Evolutionary conservation across 2,888 invertebrate genomes (phyloP).

Genomic region (Spatulosminthurus flaviceps): DNA sequence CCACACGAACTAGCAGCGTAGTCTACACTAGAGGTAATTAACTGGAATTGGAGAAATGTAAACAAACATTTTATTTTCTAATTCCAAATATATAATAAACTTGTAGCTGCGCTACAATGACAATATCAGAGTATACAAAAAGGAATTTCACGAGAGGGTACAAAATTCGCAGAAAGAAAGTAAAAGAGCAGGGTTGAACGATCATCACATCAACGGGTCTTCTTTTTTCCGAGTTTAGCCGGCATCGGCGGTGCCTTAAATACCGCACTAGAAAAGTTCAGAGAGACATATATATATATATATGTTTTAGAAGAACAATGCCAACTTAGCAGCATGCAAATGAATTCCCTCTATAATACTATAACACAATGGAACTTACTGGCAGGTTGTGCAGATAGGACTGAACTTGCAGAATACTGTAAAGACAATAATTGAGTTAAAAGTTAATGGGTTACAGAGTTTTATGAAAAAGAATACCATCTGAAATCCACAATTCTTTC

Average conservation of each 20-base stretch:
- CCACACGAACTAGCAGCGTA: too few species aligned
- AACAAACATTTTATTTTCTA: neutral
- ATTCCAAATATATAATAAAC: neutral
- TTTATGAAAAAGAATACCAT: neutral
- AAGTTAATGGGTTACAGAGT: neutral
- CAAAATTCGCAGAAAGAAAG: neutral
- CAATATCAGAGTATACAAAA: too few species aligned
- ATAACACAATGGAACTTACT: slow-evolving; percentile 73
- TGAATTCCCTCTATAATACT: neutral
- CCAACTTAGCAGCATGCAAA: neutral
- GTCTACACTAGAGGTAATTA: too few species aligned
- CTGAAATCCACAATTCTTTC: neutral
- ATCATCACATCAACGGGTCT: slow-evolving; percentile 15
- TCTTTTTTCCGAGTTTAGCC: slow-evolving; percentile 67
- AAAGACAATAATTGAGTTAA: too few species aligned
- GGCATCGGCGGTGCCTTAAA: slow-evolving; percentile 88
- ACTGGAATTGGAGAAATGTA: neutral
- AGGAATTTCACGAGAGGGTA: too few species aligned
- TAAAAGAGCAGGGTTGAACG: neutral
- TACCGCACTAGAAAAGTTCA: slow-evolving; percentile 78
- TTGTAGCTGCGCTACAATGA: too few species aligned
- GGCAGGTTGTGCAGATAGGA: slow-evolving; percentile 97
- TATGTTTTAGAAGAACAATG: too few species aligned
- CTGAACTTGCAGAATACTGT: slow-evolving; percentile 96
- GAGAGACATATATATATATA: too few species aligned